Evolutionary conservation across 2,888 invertebrate species (phyloP), one percentile per base, ranked within the genome.

Genomic region (Eudemis profundana): DNA sequence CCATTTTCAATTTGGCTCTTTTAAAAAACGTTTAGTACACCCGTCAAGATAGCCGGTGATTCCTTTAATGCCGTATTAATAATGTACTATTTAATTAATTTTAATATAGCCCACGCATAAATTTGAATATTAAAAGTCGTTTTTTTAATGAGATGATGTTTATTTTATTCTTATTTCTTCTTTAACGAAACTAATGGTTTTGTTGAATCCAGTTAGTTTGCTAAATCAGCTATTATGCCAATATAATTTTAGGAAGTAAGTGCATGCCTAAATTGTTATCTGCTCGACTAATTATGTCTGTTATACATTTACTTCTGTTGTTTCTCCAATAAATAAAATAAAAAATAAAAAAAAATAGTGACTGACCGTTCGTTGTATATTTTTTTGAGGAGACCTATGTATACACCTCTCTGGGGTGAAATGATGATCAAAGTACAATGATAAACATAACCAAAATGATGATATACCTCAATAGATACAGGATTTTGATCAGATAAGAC

Each of bases 1-100:
- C 73, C 70, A 77, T 75, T 78, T 56, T 74, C 74, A 76, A 81
- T 79, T 80, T 76, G 68, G 76, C 70, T 73, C 77, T 75, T 76
- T 79, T 78, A 74, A 78, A 74, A 74, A 75, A 73, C 73, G 70
- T 70, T 67, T 72, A 62, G 56, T 42, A 12, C n/a, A 21, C 38
- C 50, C 29, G 23, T 59, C 50, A 50, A 54, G 51, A 67, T 44
- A 61, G 38, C 40, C 23, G 17, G 44, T 38, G 50, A 44, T 59
- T 53, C 46, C n/a, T 65, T 65, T 47, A 17, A 49, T 53, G 29
- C 4, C n/a, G 38, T 27, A 47, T 65, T 38, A 44, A 64, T 59
- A 38, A 33, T 15, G 42, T 15, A 14, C 33, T 38, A 27, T 64
- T 65, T 65, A 51, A 65, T 65, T 59, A 59, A 53, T 53, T 53